A percentile compares a stretch with the other conserved stretches of the same genome.
phyloP scores from a whole-genome alignment of 2,113 vertebrate genomes.

The Carollia perspicillata region DNA sequence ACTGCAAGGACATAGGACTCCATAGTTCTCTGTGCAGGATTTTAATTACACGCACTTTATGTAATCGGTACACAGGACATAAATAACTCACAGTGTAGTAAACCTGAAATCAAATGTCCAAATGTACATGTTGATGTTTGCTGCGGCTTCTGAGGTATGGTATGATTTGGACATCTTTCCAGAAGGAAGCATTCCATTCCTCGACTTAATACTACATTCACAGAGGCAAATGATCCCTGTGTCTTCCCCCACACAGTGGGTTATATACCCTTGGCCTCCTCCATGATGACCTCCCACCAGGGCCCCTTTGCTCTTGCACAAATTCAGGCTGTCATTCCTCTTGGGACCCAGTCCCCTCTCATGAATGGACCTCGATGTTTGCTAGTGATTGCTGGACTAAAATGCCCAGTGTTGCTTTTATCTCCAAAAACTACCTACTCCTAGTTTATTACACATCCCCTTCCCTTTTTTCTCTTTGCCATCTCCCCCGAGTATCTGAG shows the following conservation, averaged over 20 bases:
- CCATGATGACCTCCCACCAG: background rate
- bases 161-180: background rate
- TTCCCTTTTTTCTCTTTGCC: background rate
- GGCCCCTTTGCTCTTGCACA: background rate
- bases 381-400: background rate
- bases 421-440: background rate
- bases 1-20: background rate
- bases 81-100: background rate
- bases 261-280: background rate
- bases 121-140: background rate
- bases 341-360: background rate
- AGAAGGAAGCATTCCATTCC: background rate
- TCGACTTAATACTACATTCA: background rate
- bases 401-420: background rate
- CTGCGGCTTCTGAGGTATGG: background rate
- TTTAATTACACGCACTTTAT: background rate
- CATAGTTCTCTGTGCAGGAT: background rate
- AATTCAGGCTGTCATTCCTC: background rate
- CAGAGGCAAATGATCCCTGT: background rate
- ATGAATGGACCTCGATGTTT: background rate
- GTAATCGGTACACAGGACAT: background rate
- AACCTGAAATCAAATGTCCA: background rate
- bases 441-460: background rate
- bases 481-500: background rate
- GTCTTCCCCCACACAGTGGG: background rate